A percentile compares a stretch with the other conserved stretches of the same genome.
These are phyloP conservation scores for Diplolepis rosae DNA, from an alignment of 2,888 invertebrate species.

Conservation along the genomic window DNA sequence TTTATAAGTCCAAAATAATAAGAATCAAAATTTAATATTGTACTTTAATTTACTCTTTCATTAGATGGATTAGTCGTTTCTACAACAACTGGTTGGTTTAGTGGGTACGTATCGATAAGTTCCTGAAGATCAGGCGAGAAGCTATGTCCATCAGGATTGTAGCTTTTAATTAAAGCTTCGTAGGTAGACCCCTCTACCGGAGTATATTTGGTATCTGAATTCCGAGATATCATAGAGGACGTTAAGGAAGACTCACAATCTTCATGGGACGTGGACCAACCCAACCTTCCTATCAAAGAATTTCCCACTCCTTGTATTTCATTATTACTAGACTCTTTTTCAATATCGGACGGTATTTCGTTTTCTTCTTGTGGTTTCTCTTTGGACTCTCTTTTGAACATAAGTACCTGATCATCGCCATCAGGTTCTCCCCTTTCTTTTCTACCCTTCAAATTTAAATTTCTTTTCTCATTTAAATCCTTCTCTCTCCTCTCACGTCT, in stretches of 20 bases:
- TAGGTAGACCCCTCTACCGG: conserved; percentile 76
- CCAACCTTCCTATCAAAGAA: conserved; percentile 79
- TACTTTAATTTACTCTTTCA: conserved; percentile 41
- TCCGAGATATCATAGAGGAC: conserved; percentile 75
- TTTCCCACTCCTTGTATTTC: conserved; percentile 76
- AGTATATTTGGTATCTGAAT: conserved; percentile 71
- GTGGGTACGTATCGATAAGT: conserved; percentile 71
- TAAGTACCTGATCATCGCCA: not conserved
- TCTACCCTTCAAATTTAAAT: not conserved
- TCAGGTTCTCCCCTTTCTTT: not conserved
- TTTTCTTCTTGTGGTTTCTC: conserved; percentile 30
- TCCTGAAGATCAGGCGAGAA: conserved; percentile 79
- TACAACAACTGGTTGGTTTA: conserved; percentile 40
- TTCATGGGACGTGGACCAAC: conserved; percentile 79
- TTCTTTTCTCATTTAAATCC: conserved; percentile 5
- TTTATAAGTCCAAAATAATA: not conserved
- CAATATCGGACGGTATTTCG: not conserved
- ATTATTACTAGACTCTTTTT: conserved; percentile 5
- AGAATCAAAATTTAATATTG: not conserved
- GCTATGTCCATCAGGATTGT: conserved; percentile 74
- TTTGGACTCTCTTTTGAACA: conserved; percentile 18
- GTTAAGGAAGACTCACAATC: conserved; percentile 74
- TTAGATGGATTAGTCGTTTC: conserved; percentile 44
- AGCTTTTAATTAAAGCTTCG: conserved; percentile 78
- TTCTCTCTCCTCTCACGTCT: not conserved